Evolutionary conservation across 2,113 vertebrate genomes (phyloP).

Genomic region (Barbus barbus): DNA sequence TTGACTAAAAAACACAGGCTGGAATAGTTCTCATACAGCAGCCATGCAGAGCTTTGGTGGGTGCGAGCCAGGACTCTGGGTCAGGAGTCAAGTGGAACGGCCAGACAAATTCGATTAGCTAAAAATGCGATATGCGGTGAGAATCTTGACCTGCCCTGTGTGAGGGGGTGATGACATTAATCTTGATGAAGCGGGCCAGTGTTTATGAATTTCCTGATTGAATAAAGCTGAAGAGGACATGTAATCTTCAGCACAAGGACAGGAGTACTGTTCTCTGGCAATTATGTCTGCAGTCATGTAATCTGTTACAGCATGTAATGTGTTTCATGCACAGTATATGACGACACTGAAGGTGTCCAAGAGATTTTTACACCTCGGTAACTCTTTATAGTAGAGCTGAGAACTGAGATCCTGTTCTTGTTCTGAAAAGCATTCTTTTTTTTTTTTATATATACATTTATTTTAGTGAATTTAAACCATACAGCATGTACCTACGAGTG

Average conservation of each 20-base stretch:
- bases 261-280: neutral
- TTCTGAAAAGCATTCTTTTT: neutral
- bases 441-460: neutral
- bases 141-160: slow-evolving; percentile 20
- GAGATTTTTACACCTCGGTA: neutral
- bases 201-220: slow-evolving; percentile 31
- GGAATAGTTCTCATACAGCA: neutral
- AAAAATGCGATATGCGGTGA: slow-evolving; percentile 32
- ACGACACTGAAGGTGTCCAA: neutral
- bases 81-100: slow-evolving; percentile 28
- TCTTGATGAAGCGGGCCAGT: slow-evolving; percentile 34
- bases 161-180: slow-evolving; percentile 39
- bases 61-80: neutral
- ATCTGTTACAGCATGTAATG: neutral
- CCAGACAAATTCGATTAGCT: slow-evolving; percentile 48
- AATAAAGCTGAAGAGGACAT: neutral
- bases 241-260: neutral
- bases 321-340: too few relatives aligned
- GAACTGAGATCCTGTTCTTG: neutral
- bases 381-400: neutral
- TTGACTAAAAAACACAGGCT: neutral
- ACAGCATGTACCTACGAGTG: too few relatives aligned
- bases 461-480: neutral
- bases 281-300: neutral
- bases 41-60: neutral